Evolutionary conservation across 2,113 vertebrate species (phyloP), one percentile per base, ranked within the genome.

Genomic region (Phylloscopus trochilus): DNA sequence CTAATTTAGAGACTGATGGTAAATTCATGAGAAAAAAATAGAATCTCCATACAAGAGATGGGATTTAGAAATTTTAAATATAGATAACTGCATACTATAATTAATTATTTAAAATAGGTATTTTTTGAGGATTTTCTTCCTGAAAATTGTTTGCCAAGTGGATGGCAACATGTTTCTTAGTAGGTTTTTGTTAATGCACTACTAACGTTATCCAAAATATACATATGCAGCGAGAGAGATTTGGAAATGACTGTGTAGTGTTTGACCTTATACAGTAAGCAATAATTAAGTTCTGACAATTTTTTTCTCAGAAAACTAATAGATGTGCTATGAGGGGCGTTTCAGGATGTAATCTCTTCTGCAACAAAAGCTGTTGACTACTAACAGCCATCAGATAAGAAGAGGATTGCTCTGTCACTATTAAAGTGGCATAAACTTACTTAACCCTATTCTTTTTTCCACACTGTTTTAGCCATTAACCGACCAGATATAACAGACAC

Each of bases 401-500:
- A 27, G n/a, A 79, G 23, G 15, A 24, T 85, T 2, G 0, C 22
- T 87, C 69, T 72, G 66, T 72, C 9, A 22, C 10, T 66, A 26
- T 76, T 68, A 13, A 87, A 85, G 23, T 79, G 49, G 6, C 58
- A 64, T 44, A 33, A 91, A 52, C 41, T 74, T 76, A 12, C n/a
- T 83, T 77, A 81, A 87, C 24, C 9, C 56, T 85, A 5, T 91
- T 95, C 60, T 72, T n/a, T 83, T 64, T 84, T 86, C 70, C 39
- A 20, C 59, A 7, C 27, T 81, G 7, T 89, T 97, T 89, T 83
- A 98, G 99, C 99, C 89, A 99, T 99, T 95, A 99, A 99, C 96
- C 98, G 98, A 96, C 98, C 99, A 83, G 99, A 99, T 96, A 98
- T 99, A 95, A 98, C 98, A 86, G 99, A 99, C 97, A 99, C 99